Evolutionary conservation across 1,140 invertebrate genomes (phyloP).

Genomic region (Drosophila mauritiana): DNA sequence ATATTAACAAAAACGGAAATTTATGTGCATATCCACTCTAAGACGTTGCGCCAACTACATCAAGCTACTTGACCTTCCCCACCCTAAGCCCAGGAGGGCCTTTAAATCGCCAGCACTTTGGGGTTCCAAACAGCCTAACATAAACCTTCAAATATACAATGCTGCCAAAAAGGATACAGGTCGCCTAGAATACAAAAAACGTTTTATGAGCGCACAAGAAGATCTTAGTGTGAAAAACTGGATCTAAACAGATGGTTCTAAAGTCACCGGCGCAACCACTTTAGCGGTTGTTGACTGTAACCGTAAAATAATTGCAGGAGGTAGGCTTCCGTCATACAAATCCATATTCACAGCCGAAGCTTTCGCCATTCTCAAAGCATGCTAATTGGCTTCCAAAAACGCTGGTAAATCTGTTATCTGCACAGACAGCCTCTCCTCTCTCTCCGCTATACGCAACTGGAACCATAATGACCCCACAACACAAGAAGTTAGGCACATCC

Average conservation of each 20-base stretch:
- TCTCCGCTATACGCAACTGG: neutral
- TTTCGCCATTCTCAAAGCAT: neutral
- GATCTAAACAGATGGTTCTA: too few relatives aligned
- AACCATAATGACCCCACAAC: neutral
- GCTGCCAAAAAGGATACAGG: neutral
- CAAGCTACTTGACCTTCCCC: too few relatives aligned
- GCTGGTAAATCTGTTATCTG: neutral
- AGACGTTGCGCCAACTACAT: too few relatives aligned
- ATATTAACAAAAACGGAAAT: neutral
- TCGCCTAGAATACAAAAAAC: neutral
- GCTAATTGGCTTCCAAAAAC: neutral
- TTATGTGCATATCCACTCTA: neutral
- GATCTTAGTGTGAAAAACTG: neutral
- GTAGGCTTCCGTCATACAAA: neutral
- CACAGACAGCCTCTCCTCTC: neutral
- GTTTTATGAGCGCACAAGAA: neutral
- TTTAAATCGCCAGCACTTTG: neutral
- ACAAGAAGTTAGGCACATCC: neutral
- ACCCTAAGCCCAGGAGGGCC: neutral
- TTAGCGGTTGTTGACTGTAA: neutral
- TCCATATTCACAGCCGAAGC: neutral
- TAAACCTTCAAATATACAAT: neutral
- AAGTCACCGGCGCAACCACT: too few relatives aligned
- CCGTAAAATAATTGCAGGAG: neutral
- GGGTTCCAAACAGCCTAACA: neutral